Evolutionary conservation across 2,888 invertebrate species (phyloP).

Genomic region (Dinocampus coccinellae): DNA sequence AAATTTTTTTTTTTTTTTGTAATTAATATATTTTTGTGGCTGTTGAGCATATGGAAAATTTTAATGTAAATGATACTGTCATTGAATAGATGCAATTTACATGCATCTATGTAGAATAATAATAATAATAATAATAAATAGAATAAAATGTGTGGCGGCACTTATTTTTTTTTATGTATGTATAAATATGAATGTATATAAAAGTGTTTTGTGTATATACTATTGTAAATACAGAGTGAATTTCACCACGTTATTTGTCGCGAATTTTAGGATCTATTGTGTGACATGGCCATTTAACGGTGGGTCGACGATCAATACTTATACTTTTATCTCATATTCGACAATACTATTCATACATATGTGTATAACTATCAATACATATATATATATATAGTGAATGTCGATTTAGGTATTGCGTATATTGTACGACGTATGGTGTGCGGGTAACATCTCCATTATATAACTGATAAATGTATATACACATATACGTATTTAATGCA

Average conservation of each 20-base stretch:
- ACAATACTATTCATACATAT: slow-evolving; percentile 14
- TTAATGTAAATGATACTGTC: not conserved
- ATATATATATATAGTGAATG: slow-evolving; percentile 1
- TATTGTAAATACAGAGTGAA: slow-evolving; percentile 56
- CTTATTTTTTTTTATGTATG: too few relatives aligned
- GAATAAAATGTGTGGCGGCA: too few relatives aligned
- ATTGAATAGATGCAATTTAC: not conserved
- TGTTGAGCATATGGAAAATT: not conserved
- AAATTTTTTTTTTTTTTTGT: too few relatives aligned
- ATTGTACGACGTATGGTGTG: slow-evolving; percentile 55
- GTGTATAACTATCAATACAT: not conserved
- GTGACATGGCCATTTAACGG: slow-evolving; percentile 52
- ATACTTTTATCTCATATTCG: slow-evolving; percentile 29
- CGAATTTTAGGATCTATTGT: slow-evolving; percentile 53
- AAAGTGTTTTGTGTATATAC: slow-evolving; percentile 55
- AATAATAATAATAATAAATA: too few relatives aligned
- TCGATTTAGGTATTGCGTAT: slow-evolving; percentile 17
- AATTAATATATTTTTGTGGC: too few relatives aligned
- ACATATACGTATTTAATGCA: slow-evolving; percentile 57
- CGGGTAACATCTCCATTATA: slow-evolving; percentile 61
- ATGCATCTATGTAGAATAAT: not conserved
- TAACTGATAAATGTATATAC: slow-evolving; percentile 54
- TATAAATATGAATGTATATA: slow-evolving; percentile 32
- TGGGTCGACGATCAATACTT: slow-evolving; percentile 44
- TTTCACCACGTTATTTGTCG: slow-evolving; percentile 55